Evolutionary conservation across 2,113 vertebrate species (phyloP), one percentile per base, ranked within the genome.

Genomic region (Sclerurus mexicanus): DNA sequence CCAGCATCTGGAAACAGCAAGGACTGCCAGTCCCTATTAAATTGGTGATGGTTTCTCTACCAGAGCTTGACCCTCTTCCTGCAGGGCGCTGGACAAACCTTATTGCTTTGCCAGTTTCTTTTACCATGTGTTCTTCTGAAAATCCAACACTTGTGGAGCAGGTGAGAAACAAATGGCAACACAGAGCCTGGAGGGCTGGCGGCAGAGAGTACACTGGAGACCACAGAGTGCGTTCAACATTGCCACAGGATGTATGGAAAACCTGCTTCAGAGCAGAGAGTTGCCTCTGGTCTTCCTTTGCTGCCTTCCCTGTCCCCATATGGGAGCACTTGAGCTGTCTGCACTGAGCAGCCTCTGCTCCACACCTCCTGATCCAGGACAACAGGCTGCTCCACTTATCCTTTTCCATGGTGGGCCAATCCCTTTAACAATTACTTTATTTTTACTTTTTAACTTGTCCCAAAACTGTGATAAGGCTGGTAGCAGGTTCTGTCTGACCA

Each of bases 351-450:
- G 55, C 28, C 18, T 63, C 56, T 93, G 33, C 9, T 25, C 35
- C n/a, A 78, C 7, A 49, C 12, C 8, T 5, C 5, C 10, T 20
- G 24, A 22, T 42, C 28, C 1, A 4, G 33, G 44, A 39, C 33
- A 73, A 20, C 33, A 31, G 40, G 24, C 49, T 67, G 39, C 21
- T 89, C 24, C 52, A 16, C 2, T 83, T 76, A 47, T 0, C 30
- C 24, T 17, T 68, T 17, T 76, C 30, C 8, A 1, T 6, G 11
- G 19, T 87, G 21, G 6, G 7, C 3, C 1, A 46, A 0, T 55
- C 69, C 39, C 35, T 53, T 76, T 46, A 20, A n/a, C 69, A 74
- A 52, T 62, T 0, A n/a, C 3, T 62, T 47, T 16, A 5, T 46
- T 90, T 77, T 73, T 80, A 2, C 19, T 56, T 58, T 9, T 11